Evolutionary conservation across 2,113 vertebrate species (phyloP).

Genomic region (Sylvietta virens): DNA sequence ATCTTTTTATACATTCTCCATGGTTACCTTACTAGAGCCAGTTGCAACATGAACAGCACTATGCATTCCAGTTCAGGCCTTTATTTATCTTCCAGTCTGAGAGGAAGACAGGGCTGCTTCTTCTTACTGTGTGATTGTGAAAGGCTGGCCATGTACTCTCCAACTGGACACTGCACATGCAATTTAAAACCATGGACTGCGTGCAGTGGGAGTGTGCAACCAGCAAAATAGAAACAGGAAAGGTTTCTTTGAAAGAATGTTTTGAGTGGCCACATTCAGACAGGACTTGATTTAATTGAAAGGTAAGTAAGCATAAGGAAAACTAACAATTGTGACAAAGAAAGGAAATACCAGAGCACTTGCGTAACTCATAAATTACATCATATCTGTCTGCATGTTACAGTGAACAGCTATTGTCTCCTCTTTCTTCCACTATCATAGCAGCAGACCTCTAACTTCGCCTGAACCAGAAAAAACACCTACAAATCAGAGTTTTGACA

Average conservation of each 20-base stretch:
- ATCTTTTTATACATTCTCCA: neutral
- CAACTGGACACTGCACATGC: neutral
- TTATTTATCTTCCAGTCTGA: neutral
- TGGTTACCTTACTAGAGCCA: neutral
- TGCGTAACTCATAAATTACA: slow-evolving; percentile 5
- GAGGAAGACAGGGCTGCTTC: neutral
- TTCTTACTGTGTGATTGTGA: neutral
- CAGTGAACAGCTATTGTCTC: neutral
- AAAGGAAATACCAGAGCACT: slow-evolving; percentile 50
- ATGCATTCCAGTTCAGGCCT: neutral
- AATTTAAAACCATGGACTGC: neutral
- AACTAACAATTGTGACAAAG: slow-evolving; percentile 50
- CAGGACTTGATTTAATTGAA: neutral
- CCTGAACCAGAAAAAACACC: neutral
- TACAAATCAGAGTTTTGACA: neutral
- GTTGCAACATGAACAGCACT: neutral
- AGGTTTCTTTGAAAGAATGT: neutral
- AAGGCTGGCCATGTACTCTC: neutral
- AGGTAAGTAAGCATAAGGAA: slow-evolving; percentile 31
- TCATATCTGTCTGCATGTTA: neutral
- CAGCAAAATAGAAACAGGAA: slow-evolving; percentile 5
- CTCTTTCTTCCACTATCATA: neutral
- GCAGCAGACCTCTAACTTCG: neutral
- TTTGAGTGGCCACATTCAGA: neutral
- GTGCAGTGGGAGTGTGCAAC: neutral